Conservation (phyloP, 2,113 vertebrate genomes). For the Ceyx margarethae region DNA sequence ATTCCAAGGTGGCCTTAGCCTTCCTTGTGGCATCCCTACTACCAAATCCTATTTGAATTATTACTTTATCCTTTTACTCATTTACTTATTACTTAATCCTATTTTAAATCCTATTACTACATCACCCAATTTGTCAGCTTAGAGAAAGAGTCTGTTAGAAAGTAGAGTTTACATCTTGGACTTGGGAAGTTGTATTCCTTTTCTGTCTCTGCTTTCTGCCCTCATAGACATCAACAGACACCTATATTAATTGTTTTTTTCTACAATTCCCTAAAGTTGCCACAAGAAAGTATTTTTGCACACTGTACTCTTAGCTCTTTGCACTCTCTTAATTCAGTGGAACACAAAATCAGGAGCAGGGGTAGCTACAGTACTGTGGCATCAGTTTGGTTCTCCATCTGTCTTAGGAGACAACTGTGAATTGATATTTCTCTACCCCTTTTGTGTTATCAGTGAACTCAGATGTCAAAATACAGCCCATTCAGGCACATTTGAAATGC, state of each 20-base stretch:
- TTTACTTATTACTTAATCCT: neutral
- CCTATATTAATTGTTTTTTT: constrained; percentile 1
- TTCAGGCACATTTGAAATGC: neutral
- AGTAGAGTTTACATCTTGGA: neutral
- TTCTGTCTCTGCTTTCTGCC: neutral
- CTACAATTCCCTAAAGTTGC: neutral
- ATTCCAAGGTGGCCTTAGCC: neutral
- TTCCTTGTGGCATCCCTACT: neutral
- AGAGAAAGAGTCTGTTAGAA: neutral
- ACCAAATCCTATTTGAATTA: neutral
- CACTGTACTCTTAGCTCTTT: neutral
- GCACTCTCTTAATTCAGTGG: neutral
- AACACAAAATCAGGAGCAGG: neutral
- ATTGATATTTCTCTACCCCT: neutral
- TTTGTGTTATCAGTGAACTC: neutral
- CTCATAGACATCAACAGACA: neutral
- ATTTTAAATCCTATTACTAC: neutral
- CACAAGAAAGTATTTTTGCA: constrained; percentile 27
- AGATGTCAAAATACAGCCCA: neutral
- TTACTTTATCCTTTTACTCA: neutral
- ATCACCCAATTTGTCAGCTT: neutral
- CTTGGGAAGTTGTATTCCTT: neutral
- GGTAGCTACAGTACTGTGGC: neutral
- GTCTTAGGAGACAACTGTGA: neutral
- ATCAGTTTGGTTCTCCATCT: neutral